Conservation (phyloP, 2,797 vertebrate genomes). For the Apogon hyalosoma region DNA sequence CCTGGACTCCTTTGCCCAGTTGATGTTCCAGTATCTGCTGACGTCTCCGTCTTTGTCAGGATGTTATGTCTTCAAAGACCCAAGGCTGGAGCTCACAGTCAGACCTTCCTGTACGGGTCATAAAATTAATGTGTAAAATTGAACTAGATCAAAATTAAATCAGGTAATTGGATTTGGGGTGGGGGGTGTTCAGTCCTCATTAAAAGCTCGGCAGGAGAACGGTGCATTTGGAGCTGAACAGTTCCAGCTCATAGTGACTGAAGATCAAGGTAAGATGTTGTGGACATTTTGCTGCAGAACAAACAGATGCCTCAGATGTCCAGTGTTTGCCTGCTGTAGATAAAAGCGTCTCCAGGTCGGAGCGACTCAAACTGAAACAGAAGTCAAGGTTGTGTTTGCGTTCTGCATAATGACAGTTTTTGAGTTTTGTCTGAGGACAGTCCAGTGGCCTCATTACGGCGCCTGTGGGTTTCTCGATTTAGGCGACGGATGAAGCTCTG, state of each 20-base stretch:
- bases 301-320: background rate
- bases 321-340: constrained; percentile 2
- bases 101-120: background rate
- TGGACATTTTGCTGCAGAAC: constrained; percentile 13
- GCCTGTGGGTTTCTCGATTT: constrained; percentile 25
- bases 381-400: too few species aligned
- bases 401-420: too few species aligned
- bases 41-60: background rate
- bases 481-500: constrained; percentile 22
- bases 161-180: constrained; percentile 44
- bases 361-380: background rate
- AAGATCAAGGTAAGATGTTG: constrained; percentile 25
- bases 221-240: constrained; percentile 33
- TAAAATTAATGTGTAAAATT: constrained; percentile 37
- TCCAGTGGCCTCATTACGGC: constrained; percentile 15
- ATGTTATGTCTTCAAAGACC: background rate
- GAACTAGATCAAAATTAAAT: constrained; percentile 43
- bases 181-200: constrained; percentile 39
- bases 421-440: constrained; percentile 11
- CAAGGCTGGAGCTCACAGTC: background rate
- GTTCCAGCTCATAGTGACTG: constrained; percentile 3
- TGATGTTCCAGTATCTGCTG: too few species aligned
- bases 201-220: constrained; percentile 37
- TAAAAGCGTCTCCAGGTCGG: constrained; percentile 1
- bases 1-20: too few species aligned